Evolutionary conservation across 2,888 invertebrate genomes (phyloP), one percentile per base, ranked within the genome.

Genomic region (Neoaliturus tenellus): DNA sequence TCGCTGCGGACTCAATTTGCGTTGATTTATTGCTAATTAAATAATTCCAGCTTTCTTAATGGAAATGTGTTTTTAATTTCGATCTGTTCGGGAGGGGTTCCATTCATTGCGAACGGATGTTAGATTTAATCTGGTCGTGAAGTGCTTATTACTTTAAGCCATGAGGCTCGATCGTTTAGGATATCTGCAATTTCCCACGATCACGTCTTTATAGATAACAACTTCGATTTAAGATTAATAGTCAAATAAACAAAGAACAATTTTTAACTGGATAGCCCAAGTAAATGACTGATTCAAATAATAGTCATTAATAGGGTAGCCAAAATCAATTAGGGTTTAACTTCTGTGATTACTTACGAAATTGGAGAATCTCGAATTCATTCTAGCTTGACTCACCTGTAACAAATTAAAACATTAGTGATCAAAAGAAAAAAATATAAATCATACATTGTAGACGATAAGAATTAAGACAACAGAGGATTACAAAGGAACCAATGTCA

Each of bases 21-120:
- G 44, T 44, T 75, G 73, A 75, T 75, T 75, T 75, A 75, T 75
- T 44, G 73, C 39, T 75, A 44, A 75, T 75, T 75, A 75, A 75
- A 75, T 75, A 75, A 75, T 75, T 75, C 73, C 44, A 28, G 3
- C 73, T 75, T 44, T 28, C 73, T 28, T 44, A 44, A 41, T 75
- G 73, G 35, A 75, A 39, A 75, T 44, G 73, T 44, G 73, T 28
- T 44, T 75, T 75, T 75, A 75, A 75, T 75, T 75, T 75, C 44
- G 71, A 71, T 28, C 39, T n/a, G 35, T 3, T 12, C 62, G 28
- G 62, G 51, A 51, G 62, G 31, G 62, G 62, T 31, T 31, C 62
- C 62, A 62, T 62, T 62, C 62, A 62, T 14, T 62, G 51, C 23
- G 28, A 12, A 3, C 62, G 62, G 62, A 62, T 62, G 62, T 62